These are phyloP conservation scores for Drosophila miranda DNA, from an alignment of 1,140 invertebrate species.

Conservation along the genomic window DNA sequence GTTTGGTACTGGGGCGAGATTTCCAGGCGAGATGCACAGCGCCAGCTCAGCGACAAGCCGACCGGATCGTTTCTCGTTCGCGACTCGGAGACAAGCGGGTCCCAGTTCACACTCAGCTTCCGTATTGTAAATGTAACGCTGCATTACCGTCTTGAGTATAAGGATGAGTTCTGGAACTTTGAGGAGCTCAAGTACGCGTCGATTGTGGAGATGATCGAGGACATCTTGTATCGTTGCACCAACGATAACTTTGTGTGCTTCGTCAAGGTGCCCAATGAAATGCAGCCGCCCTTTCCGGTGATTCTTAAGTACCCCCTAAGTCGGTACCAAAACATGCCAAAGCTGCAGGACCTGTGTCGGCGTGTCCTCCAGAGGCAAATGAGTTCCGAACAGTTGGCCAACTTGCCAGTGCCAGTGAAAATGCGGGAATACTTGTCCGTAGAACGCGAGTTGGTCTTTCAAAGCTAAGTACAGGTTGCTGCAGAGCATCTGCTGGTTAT, in stretches of 20 bases:
- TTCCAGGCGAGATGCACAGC: slow-evolving; percentile 82
- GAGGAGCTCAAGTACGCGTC: slow-evolving; percentile 87
- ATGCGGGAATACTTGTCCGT: slow-evolving; percentile 87
- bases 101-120: slow-evolving; percentile 89
- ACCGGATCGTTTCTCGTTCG: slow-evolving; percentile 91
- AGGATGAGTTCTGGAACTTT: slow-evolving; percentile 83
- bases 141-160: slow-evolving; percentile 83
- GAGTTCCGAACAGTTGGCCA: slow-evolving; percentile 87
- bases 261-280: slow-evolving; percentile 86
- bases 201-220: slow-evolving; percentile 87
- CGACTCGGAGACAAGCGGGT: slow-evolving; percentile 86
- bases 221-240: slow-evolving; percentile 87
- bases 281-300: slow-evolving; percentile 88
- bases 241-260: slow-evolving; percentile 88
- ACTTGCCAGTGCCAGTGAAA: slow-evolving; percentile 87
- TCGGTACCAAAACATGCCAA: slow-evolving; percentile 88
- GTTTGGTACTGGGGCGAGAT: slow-evolving; percentile 84
- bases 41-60: slow-evolving; percentile 85
- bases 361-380: slow-evolving; percentile 90
- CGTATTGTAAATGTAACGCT: slow-evolving; percentile 88
- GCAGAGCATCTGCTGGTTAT: slow-evolving; percentile 38
- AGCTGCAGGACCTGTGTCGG: slow-evolving; percentile 89
- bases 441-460: slow-evolving; percentile 84
- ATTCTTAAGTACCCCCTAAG: slow-evolving; percentile 90
- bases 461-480: slow-evolving; percentile 49